phyloP scores from a whole-genome alignment of 2,113 vertebrate species.

The Myocastor coypus region DNA sequence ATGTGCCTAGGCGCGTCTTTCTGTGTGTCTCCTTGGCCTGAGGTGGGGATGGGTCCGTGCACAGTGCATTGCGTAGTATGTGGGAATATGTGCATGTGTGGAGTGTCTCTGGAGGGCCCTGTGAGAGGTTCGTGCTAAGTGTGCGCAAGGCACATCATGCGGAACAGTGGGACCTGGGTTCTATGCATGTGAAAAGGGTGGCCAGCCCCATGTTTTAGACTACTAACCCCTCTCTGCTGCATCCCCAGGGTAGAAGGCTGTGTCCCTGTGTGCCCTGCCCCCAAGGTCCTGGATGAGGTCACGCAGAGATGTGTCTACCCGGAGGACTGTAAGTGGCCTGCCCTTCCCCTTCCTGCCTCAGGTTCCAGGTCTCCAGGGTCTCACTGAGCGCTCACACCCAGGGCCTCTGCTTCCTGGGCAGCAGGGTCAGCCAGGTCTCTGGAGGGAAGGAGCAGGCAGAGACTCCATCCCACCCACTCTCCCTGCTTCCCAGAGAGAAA shows the following conservation, averaged over 20 bases:
- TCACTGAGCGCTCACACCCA: not conserved
- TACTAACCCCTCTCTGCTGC: not conserved
- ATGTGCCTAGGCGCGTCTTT: not conserved
- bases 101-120: not conserved
- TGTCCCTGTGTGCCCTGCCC: slow-evolving; percentile 91
- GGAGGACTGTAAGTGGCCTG: slow-evolving; percentile 93
- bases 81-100: not conserved
- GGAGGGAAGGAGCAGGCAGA: not conserved
- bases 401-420: not conserved
- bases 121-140: not conserved
- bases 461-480: too few relatives aligned
- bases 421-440: not conserved
- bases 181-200: not conserved
- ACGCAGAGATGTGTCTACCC: slow-evolving; percentile 95
- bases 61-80: not conserved
- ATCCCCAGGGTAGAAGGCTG: slow-evolving; percentile 95
- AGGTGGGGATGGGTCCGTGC: not conserved
- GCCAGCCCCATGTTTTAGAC: fast-evolving
- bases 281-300: slow-evolving; percentile 96
- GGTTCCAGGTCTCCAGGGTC: not conserved
- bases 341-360: not conserved
- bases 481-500: not conserved
- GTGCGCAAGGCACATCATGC: not conserved
- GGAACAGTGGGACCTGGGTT: not conserved
- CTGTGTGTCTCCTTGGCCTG: not conserved